Evolutionary conservation across 2,797 vertebrate genomes (phyloP).

Genomic region (Bryconaethiops microstoma): DNA sequence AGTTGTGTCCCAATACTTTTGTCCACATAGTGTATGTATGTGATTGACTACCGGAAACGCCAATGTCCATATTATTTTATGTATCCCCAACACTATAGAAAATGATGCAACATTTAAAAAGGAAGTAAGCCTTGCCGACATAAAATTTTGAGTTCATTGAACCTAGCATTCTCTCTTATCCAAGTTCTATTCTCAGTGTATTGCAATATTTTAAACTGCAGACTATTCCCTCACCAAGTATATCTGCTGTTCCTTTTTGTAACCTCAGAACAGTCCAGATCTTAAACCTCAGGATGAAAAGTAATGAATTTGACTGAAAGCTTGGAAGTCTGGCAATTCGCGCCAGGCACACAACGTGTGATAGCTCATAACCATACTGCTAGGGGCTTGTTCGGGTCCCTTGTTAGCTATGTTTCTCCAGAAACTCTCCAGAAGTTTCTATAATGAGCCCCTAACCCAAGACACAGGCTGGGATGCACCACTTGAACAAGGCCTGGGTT

Average conservation of each 20-base stretch:
- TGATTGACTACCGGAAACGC: too few relatives aligned
- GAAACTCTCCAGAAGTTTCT: conserved; percentile 14
- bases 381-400: neutral
- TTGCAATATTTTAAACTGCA: too few relatives aligned
- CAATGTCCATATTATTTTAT: too few relatives aligned
- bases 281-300: neutral
- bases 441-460: conserved; percentile 13
- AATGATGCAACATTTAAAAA: too few relatives aligned
- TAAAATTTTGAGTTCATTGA: too few relatives aligned
- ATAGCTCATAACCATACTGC: neutral
- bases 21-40: too few relatives aligned
- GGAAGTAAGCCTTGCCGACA: too few relatives aligned
- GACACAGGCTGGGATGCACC: neutral
- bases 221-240: too few relatives aligned
- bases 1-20: too few relatives aligned
- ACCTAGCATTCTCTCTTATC: too few relatives aligned
- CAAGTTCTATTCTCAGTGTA: too few relatives aligned
- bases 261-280: neutral
- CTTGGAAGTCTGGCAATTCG: neutral
- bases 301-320: neutral
- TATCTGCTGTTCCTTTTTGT: neutral
- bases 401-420: conserved; percentile 12
- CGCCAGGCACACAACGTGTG: neutral
- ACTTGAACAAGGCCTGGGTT: neutral
- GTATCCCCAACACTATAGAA: too few relatives aligned